Base-by-base conservation (phyloP, 2,113 vertebrate species). In the Bombycilla garrulus region DNA sequence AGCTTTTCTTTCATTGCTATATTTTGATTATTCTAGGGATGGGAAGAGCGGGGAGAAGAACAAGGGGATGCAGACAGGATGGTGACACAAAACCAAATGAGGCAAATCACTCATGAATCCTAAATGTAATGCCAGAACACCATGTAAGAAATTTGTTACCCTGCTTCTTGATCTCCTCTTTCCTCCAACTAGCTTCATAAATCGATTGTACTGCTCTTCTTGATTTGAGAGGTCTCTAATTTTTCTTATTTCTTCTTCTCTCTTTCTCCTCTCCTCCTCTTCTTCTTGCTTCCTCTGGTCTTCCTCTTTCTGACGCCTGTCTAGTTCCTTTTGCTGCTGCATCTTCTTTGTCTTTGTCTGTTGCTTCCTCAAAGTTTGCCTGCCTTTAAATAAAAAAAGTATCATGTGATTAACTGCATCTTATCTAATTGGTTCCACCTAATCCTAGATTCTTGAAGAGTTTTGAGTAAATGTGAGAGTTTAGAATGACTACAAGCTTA, bases 201-300 rank as follows among this genome's bases (percentile, higher is more conserved):
- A 99, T 58, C 99, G 98, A 97, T 99, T 99, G 90, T 99, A 99
- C 82, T 99, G 99, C 86, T 99, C 99, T 80, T 99, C 99, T 96
- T 99, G 99, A 97, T 99, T 99, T 92, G 99, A 99, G 29, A 99
- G 98, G 82, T 99, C 99, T 5, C 99, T 97, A 94, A 99, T 99
- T 90, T 98, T 98, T 35, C 99, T 98, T 84, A 99, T 99, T 96
- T 99, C 99, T 15, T 99, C 99, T 96, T 99, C 99, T 42, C 99
- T 98, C 91, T 99, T 99, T 81, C 99, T 98, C 28, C 99, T 98
- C 71, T 99, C 99, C 76, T 99, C 98, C 66, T 99, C 98, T 16
- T 99, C 98, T 25, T 97, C 98, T 93, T 98, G 98, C 85, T 98
- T 98, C 67, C 97, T 97, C 76, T 97, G 97, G 62, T 99, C 99